A percentile compares a stretch with the other conserved stretches of the same genome.
Evolutionary conservation across 2,888 invertebrate species (phyloP).

Genomic region (Leptinotarsa juncta): DNA sequence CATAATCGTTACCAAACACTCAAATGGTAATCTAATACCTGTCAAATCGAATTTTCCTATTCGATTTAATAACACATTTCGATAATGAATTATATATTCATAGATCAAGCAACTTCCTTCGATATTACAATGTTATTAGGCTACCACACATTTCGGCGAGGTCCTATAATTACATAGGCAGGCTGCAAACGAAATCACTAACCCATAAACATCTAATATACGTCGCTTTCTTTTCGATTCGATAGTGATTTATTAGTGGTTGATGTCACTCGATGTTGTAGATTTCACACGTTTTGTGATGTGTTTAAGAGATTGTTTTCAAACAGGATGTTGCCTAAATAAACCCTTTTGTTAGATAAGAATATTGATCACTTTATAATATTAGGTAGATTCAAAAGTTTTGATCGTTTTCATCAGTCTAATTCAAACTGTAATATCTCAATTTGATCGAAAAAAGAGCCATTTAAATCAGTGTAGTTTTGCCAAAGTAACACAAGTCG

Average conservation of each 20-base stretch:
- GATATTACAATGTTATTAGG: conserved; percentile 31
- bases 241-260: conserved; percentile 15
- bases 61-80: conserved; percentile 30
- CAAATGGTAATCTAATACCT: conserved; percentile 17
- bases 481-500: too few species aligned
- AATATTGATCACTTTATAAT: background rate
- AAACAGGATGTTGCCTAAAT: background rate
- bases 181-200: conserved; percentile 11
- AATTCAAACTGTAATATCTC: too few species aligned
- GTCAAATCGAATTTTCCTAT: conserved; percentile 20
- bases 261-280: conserved; percentile 9
- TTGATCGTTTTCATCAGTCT: too few species aligned
- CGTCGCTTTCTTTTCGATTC: conserved; percentile 20
- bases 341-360: background rate
- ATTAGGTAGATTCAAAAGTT: background rate
- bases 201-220: conserved; percentile 14
- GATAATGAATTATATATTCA: conserved; percentile 29
- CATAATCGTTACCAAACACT: conserved; percentile 11
- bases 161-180: conserved; percentile 29
- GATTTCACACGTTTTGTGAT: conserved; percentile 6
- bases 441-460: too few species aligned
- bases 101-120: conserved; percentile 30
- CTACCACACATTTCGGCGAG: conserved; percentile 33
- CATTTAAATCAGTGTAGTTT: too few species aligned
- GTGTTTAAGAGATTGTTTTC: background rate